phyloP scores from a whole-genome alignment of 2,888 invertebrate genomes.

The Subacronicta megacephala region DNA sequence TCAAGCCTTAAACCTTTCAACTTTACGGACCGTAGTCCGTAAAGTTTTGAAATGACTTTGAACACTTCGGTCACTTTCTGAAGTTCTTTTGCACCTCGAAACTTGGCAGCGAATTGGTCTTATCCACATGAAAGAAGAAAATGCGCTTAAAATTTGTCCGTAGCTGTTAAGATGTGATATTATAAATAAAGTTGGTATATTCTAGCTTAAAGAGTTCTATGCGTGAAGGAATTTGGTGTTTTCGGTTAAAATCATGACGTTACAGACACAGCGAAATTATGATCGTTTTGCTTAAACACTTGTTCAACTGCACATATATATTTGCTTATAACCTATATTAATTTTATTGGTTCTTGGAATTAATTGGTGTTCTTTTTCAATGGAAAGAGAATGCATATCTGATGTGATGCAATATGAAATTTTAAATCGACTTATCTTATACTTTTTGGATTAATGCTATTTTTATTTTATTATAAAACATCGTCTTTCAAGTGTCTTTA shows the following conservation, averaged over 20 bases:
- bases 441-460: too few species aligned
- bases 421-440: too few species aligned
- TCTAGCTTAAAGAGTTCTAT: not conserved
- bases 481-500: too few species aligned
- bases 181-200: constrained; percentile 4
- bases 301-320: too few species aligned
- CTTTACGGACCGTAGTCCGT: not conserved
- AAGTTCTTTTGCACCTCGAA: not conserved
- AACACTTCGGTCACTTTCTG: constrained; percentile 5
- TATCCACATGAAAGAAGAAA: not conserved
- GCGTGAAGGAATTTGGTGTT: not conserved
- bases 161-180: not conserved
- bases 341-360: too few species aligned
- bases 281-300: not conserved
- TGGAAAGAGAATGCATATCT: too few species aligned
- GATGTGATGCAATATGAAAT: too few species aligned
- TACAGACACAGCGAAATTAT: not conserved
- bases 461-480: too few species aligned
- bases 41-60: constrained; percentile 13
- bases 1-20: too few species aligned
- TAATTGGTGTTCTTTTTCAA: too few species aligned
- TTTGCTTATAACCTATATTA: too few species aligned
- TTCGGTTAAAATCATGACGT: not conserved
- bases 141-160: constrained; percentile 1
- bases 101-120: not conserved